These are phyloP conservation scores for Albula glossodonta DNA, from an alignment of 2,113 vertebrate species.

Conservation along the genomic window DNA sequence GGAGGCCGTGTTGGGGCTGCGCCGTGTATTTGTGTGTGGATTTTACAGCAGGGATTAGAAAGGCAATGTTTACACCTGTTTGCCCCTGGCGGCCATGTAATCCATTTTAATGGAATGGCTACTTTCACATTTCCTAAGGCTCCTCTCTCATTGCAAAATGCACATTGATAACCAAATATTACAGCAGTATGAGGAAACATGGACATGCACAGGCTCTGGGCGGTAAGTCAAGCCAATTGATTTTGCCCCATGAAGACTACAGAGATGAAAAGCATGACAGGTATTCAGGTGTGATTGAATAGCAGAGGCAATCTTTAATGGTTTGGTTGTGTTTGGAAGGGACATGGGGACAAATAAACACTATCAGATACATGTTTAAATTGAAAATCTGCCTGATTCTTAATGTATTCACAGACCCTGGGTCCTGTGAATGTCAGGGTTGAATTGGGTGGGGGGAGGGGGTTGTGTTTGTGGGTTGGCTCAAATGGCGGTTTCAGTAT, in stretches of 20 bases:
- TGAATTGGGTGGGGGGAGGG: neutral
- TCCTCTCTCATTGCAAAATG: neutral
- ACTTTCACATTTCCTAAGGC: neutral
- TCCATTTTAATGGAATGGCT: conserved; percentile 7
- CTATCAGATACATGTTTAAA: too few species aligned
- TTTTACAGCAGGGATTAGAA: conserved; percentile 10
- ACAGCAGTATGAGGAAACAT: neutral
- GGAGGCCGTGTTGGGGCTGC: neutral
- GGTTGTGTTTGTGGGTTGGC: neutral
- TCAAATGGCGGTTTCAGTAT: neutral
- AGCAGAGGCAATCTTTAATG: too few species aligned
- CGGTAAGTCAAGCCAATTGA: neutral
- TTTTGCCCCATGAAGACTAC: neutral
- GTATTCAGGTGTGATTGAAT: neutral
- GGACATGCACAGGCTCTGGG: neutral
- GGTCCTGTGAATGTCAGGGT: too few species aligned
- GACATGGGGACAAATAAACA: too few species aligned
- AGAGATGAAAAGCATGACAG: neutral
- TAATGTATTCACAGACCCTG: too few species aligned
- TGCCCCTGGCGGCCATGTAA: neutral
- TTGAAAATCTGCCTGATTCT: too few species aligned
- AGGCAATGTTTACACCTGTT: neutral
- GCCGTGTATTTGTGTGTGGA: neutral
- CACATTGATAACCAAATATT: neutral
- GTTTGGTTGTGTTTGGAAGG: too few species aligned